Percentiles rank a stretch among this genome's conserved stretches.
These are phyloP conservation scores for Helostoma temminkii DNA, from an alignment of 2,797 vertebrate species.

Conservation along the genomic window DNA sequence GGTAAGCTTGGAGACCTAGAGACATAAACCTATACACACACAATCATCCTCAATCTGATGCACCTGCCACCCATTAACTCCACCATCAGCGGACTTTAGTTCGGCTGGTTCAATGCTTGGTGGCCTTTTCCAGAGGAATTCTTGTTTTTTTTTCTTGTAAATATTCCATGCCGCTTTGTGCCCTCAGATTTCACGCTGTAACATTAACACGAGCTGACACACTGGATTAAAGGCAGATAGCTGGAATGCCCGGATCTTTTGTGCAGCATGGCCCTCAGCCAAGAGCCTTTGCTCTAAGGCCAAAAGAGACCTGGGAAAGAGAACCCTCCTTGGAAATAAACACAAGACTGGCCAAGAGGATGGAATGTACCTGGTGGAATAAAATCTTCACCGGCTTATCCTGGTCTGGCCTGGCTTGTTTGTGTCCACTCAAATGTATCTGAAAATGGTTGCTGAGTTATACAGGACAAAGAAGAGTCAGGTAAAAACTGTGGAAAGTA, in stretches of 20 bases:
- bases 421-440: constrained; percentile 38
- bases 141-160: constrained; percentile 88
- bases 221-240: constrained; percentile 98
- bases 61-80: constrained; percentile 81
- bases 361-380: constrained; percentile 80
- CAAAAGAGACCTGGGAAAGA: constrained; percentile 88
- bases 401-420: constrained; percentile 30
- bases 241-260: constrained; percentile 98
- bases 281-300: constrained; percentile 92
- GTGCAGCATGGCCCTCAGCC: constrained; percentile 94
- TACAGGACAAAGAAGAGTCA: neutral
- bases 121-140: constrained; percentile 91
- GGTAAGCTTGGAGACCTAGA: neutral
- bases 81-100: constrained; percentile 68
- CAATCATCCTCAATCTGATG: constrained; percentile 36
- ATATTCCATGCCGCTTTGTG: constrained; percentile 94
- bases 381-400: constrained; percentile 55
- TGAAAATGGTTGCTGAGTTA: constrained; percentile 9
- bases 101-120: constrained; percentile 48
- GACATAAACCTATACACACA: constrained; percentile 15
- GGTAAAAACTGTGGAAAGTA: neutral
- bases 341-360: constrained; percentile 77
- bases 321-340: constrained; percentile 82
- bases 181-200: constrained; percentile 97
- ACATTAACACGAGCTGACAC: constrained; percentile 99